Conservation (phyloP, 2,888 invertebrate species). For the Amiota mariae region DNA sequence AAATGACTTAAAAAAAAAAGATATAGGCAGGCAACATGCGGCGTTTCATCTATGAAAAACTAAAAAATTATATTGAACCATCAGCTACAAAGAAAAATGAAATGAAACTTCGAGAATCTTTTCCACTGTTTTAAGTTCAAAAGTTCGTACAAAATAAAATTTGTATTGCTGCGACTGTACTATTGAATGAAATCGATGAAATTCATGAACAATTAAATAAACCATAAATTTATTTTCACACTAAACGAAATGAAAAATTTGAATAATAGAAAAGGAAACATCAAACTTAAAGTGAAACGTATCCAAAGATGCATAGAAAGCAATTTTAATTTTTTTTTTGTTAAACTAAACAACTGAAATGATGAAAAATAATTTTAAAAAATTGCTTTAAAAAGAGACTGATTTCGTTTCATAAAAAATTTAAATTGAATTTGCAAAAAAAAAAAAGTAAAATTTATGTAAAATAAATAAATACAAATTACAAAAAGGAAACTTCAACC, state of each 20-base stretch:
- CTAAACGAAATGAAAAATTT: constrained; percentile 30
- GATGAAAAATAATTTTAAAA: constrained; percentile 44
- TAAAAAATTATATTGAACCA: constrained; percentile 19
- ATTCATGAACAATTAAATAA: constrained; percentile 11
- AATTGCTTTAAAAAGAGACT: constrained; percentile 70
- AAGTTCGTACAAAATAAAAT: constrained; percentile 20
- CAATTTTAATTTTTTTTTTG: constrained; percentile 44
- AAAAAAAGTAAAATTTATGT: constrained; percentile 29
- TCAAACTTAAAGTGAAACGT: constrained; percentile 64
- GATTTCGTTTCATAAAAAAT: constrained; percentile 71
- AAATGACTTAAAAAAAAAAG: constrained; percentile 30
- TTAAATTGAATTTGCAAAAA: constrained; percentile 34
- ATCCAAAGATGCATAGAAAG: constrained; percentile 73
- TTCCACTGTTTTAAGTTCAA: constrained; percentile 25
- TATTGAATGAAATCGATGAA: not conserved
- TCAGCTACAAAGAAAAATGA: constrained; percentile 13
- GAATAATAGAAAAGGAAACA: constrained; percentile 33
- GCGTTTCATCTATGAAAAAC: constrained; percentile 17
- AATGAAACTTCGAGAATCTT: not conserved
- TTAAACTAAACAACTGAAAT: constrained; percentile 40
- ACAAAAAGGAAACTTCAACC: constrained; percentile 33
- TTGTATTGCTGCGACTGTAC: not conserved
- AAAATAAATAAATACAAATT: constrained; percentile 40
- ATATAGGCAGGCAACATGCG: constrained; percentile 26
- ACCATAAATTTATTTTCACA: constrained; percentile 17